Evolutionary conservation across 2,888 invertebrate species (phyloP), one percentile per base, ranked within the genome.

Genomic region (Celastrina argiolus): DNA sequence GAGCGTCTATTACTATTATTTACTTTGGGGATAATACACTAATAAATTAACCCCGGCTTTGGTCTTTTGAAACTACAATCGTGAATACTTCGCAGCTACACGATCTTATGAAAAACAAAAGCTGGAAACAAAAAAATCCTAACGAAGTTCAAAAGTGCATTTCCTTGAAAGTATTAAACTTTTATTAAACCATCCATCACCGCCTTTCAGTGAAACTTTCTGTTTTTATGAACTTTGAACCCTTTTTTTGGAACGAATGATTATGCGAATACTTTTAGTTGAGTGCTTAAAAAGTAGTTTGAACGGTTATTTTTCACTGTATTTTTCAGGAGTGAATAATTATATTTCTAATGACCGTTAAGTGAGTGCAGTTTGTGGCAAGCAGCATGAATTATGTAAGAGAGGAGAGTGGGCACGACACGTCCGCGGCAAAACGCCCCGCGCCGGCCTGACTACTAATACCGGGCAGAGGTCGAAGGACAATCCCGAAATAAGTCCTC

Each of bases 161-260:
- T 22, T 51, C 12, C 51, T 51, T 51, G 51, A 51, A 51, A 51
- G 51, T 51, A 51, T 22, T 51, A 12, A 22, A 51, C 22, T 22
- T 51, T 22, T 51, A 22, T 22, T 51, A 22, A 51, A 51, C 22
- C 51, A 51, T 51, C 51, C 51, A 51, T 51, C 22, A 51, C 51
- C 12, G 1, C 18, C 51, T 22, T 22, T 51, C 51, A 51, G 5
- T 4, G 69, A 28, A 36, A 31, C 74, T 73, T 73, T 45, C 45
- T 10, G 8, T 45, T 51, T 51, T 22, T 51, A 22, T 22, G 3
- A 22, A 51, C 51, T 22, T 22, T 22, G 12, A 51, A 22, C 18
- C 10, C 4, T 0, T 22, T 51, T 42, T 51, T 51, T 51, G 22
- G 22, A 22, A 22, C 3, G 1, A 51, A 51, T 22, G 10, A 51